Conservation (phyloP, 1,140 invertebrate species). For the Pseudomyrmex gracilis region DNA sequence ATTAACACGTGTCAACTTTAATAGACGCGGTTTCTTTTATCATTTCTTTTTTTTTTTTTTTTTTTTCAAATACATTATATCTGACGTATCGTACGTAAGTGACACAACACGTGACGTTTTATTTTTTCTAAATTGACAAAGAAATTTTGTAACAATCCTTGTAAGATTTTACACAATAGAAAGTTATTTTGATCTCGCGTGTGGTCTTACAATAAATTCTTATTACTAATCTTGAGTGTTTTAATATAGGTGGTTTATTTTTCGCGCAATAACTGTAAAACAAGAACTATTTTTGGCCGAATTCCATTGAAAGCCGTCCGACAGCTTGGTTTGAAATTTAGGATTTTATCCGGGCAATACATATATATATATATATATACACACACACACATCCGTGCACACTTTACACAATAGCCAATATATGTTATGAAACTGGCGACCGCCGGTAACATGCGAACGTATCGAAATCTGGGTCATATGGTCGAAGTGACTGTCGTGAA, state of each 20-base stretch:
- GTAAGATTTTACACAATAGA: neutral
- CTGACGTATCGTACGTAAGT: too few relatives aligned
- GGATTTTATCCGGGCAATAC: slow-evolving; percentile 15
- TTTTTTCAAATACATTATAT: too few relatives aligned
- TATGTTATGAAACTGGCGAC: slow-evolving; percentile 51
- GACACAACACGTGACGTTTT: neutral
- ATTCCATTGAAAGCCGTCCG: slow-evolving; percentile 39
- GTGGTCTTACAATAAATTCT: neutral
- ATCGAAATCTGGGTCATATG: slow-evolving; percentile 39
- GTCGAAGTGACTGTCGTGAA: slow-evolving; percentile 5
- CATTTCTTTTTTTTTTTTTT: too few relatives aligned
- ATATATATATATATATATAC: neutral
- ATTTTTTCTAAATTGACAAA: too few relatives aligned
- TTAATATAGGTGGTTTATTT: neutral
- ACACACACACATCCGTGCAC: slow-evolving; percentile 13
- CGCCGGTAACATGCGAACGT: slow-evolving; percentile 34
- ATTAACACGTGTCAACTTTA: neutral
- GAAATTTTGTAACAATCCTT: too few relatives aligned
- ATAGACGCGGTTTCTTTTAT: too few relatives aligned
- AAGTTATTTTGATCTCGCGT: neutral
- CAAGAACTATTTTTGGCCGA: slow-evolving; percentile 19
- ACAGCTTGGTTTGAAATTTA: slow-evolving; percentile 43
- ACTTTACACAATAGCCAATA: slow-evolving; percentile 56
- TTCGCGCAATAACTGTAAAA: slow-evolving; percentile 29
- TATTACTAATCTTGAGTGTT: slow-evolving; percentile 21